Base-by-base conservation (phyloP, 2,113 vertebrate species). In the Puffinus mauretanicus region DNA sequence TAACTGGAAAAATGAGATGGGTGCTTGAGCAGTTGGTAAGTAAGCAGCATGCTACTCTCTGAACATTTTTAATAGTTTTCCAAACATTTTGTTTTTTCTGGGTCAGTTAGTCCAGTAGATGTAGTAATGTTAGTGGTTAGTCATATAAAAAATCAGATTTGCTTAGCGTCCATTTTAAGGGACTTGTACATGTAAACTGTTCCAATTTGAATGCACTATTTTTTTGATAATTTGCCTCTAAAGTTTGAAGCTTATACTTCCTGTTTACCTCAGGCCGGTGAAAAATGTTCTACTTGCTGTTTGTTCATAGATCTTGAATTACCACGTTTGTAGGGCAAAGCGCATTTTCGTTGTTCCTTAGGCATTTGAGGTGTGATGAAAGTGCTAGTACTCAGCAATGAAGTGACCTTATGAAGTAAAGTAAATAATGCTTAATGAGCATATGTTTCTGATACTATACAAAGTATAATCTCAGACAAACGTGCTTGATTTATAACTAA, bases 21-120 rank as follows among this genome's bases (percentile, higher is more conserved):
- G 98, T 98, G 98, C 97, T 97, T 98, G 98, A 98, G 90, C 97
- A 97, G 93, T 98, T 98, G 98, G 98, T 98, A 98, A 98, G 98
- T 98, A 98, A 98, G 97, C 97, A 97, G 96, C 97, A 96, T 98
- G 96, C 97, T 98, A 83, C 96, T 98, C 96, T 97, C 95, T 98
- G 97, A 97, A 96, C 96, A 93, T 97, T 97, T 97, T 94, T 93
- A 96, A 96, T 97, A 97, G 87, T 98, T 98, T 94, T 94, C 90
- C 49, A 90, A 97, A 97, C 97, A 92, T 98, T 97, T 96, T 97
- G 88, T 75, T 97, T 97, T 95, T 94, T 86, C 92, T 75, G 82
- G 88, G 90, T 94, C 75, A 94, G 93, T 88, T 82, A 92, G 82
- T 97, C 26, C 34, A 97, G 94, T 26, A 90, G 75, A 70, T 95